A percentile compares a stretch with the other conserved stretches of the same genome.
Conservation (phyloP, 2,888 invertebrate genomes). For the Lasioglossum morio region DNA sequence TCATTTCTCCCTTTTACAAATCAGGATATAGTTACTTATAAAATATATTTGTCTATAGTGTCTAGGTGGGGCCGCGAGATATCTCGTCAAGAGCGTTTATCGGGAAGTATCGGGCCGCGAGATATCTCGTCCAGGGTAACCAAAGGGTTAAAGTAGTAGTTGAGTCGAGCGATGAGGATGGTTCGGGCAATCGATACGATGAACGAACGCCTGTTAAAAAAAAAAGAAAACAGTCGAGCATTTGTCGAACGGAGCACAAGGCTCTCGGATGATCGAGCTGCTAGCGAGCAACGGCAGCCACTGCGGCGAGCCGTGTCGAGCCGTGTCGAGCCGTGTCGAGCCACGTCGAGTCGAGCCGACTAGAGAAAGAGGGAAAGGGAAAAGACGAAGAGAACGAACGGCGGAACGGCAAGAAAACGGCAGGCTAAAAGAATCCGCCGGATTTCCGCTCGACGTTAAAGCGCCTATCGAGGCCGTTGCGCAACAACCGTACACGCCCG, state of each 20-base stretch:
- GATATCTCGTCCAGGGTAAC: too few species aligned
- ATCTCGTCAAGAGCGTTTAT: too few species aligned
- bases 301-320: not conserved
- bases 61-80: too few species aligned
- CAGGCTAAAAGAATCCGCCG: conserved; percentile 77
- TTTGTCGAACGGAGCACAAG: not conserved
- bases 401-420: conserved; percentile 69
- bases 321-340: not conserved
- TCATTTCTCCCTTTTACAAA: too few species aligned
- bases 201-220: not conserved
- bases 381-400: conserved; percentile 57
- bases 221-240: not conserved
- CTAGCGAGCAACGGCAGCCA: conserved; percentile 18
- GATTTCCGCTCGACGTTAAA: conserved; percentile 78
- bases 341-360: not conserved
- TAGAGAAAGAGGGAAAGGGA: conserved; percentile 51
- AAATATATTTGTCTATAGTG: too few species aligned
- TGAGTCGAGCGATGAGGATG: not conserved
- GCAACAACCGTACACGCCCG: conserved; percentile 69
- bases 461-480: conserved; percentile 75
- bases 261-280: conserved; percentile 50
- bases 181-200: not conserved
- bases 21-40: too few species aligned
- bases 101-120: too few species aligned
- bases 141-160: too few species aligned